Conservation (phyloP, 2,113 vertebrate genomes). For the Geococcyx californianus region DNA sequence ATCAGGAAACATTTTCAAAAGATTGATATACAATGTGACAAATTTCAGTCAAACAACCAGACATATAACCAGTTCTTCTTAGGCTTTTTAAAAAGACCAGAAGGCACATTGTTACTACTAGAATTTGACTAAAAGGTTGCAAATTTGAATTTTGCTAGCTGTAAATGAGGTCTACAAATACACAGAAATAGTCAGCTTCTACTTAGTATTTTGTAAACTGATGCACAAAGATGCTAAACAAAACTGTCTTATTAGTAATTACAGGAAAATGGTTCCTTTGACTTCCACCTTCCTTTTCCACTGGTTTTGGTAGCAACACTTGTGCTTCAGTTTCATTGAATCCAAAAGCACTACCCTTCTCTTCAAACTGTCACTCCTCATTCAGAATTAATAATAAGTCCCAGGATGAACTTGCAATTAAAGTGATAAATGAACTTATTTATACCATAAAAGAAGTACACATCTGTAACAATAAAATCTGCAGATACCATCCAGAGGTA, state of each 20-base stretch:
- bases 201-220: not conserved
- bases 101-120: not conserved
- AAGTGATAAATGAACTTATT: not conserved
- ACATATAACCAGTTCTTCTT: not conserved
- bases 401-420: not conserved
- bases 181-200: not conserved
- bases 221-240: not conserved
- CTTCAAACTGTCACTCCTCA: not conserved
- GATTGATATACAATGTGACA: not conserved
- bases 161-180: not conserved
- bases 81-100: not conserved
- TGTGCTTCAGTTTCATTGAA: not conserved
- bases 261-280: not conserved
- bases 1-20: not conserved
- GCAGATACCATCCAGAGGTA: not conserved
- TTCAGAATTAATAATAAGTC: not conserved
- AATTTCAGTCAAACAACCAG: not conserved
- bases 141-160: not conserved
- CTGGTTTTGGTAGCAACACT: not conserved
- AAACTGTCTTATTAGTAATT: not conserved
- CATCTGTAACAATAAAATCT: not conserved
- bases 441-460: not conserved
- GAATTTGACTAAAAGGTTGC: not conserved
- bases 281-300: not conserved
- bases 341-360: not conserved